phyloP scores from a whole-genome alignment of 2,113 vertebrate genomes.

The Micromys minutus region DNA sequence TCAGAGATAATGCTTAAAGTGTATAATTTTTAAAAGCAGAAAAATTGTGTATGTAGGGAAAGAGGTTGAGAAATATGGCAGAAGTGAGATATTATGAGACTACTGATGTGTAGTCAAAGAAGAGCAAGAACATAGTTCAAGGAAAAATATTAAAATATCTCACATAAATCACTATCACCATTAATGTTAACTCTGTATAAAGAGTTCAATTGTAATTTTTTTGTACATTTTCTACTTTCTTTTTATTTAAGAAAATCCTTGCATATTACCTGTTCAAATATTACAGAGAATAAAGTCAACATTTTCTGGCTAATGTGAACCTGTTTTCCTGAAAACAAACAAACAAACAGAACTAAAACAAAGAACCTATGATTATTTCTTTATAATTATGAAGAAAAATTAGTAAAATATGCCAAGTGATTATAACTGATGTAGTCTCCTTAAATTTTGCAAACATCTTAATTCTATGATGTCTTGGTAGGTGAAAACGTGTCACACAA shows the following conservation, averaged over 20 bases:
- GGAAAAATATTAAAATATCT: not conserved
- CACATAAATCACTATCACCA: not conserved
- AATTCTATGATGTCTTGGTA: not conserved
- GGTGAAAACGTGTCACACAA: not conserved
- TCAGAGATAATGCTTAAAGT: not conserved
- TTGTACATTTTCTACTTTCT: not conserved
- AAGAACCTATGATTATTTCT: not conserved
- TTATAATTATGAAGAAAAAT: not conserved
- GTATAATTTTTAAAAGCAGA: not conserved
- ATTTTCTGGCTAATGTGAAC: not conserved
- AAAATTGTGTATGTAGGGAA: not conserved
- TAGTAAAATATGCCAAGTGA: not conserved
- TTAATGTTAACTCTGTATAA: not conserved
- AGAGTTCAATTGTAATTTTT: not conserved
- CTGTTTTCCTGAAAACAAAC: not conserved
- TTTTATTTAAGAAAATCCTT: constrained; percentile 4
- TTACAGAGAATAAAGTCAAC: not conserved
- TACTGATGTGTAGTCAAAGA: not conserved
- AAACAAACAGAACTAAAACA: no score
- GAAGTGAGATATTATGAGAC: not conserved
- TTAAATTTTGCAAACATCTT: not conserved
- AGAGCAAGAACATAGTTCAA: not conserved
- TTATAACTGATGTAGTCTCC: not conserved
- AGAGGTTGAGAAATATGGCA: not conserved
- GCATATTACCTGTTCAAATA: not conserved